phyloP scores from a whole-genome alignment of 2,113 vertebrate genomes.

The Malurus alboscapulatus region DNA sequence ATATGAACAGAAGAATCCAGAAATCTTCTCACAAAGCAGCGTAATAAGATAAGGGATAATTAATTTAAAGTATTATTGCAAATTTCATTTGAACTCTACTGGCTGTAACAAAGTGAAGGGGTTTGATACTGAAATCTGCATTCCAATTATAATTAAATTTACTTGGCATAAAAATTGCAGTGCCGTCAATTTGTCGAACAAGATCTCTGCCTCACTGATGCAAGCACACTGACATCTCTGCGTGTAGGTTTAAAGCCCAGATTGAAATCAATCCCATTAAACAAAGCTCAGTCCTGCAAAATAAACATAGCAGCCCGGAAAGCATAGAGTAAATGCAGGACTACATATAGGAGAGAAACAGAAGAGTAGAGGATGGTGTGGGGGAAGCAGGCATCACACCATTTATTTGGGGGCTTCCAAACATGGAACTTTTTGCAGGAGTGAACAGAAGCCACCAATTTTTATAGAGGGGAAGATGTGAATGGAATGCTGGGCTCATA shows the following conservation, averaged over 20 bases:
- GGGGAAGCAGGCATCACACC: not conserved
- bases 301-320: not conserved
- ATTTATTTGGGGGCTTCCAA: not conserved
- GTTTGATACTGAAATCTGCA: not conserved
- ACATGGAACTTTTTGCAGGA: fast-evolving
- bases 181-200: not conserved
- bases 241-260: not conserved
- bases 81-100: not conserved
- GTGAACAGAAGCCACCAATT: not conserved
- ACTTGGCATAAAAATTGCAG: not conserved
- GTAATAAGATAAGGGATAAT: not conserved
- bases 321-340: not conserved
- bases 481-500: not conserved
- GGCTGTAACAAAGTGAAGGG: not conserved
- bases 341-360: not conserved
- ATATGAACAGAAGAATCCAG: not conserved
- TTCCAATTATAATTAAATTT: not conserved
- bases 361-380: not conserved
- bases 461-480: not conserved
- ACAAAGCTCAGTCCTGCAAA: not conserved
- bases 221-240: not conserved
- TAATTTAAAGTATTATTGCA: not conserved
- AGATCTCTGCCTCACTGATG: not conserved
- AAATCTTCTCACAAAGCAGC: not conserved
- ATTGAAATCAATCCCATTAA: not conserved